phyloP scores from a whole-genome alignment of 2,888 invertebrate genomes.

The Masnerella sp. region DNA sequence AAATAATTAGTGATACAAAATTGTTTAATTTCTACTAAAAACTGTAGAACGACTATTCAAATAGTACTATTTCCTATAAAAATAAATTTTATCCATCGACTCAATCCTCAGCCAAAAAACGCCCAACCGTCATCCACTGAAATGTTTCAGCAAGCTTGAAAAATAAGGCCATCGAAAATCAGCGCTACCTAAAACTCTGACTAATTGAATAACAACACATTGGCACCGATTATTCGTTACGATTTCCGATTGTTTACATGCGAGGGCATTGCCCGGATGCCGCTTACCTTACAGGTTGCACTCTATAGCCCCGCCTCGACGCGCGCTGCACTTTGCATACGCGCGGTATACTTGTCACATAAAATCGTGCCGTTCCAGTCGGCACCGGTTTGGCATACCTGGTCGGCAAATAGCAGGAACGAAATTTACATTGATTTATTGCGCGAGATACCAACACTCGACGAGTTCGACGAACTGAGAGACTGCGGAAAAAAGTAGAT shows the following conservation, averaged over 20 bases:
- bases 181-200: too few relatives aligned
- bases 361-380: conserved; percentile 60
- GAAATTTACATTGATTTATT: conserved; percentile 65
- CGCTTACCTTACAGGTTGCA: conserved; percentile 73
- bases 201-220: too few relatives aligned
- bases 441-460: conserved; percentile 60
- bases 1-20: too few relatives aligned
- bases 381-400: conserved; percentile 62
- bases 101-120: too few relatives aligned
- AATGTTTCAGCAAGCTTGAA: too few relatives aligned
- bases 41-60: too few relatives aligned
- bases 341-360: conserved; percentile 59
- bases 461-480: conserved; percentile 65
- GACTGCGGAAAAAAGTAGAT: conserved; percentile 59
- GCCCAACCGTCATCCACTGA: too few relatives aligned
- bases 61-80: too few relatives aligned
- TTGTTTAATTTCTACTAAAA: too few relatives aligned
- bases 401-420: conserved; percentile 60
- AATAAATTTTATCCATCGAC: too few relatives aligned
- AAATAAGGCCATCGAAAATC: too few relatives aligned
- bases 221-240: conserved; percentile 19
- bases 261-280: conserved; percentile 77
- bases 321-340: conserved; percentile 60
- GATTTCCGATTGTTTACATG: conserved; percentile 75
- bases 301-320: conserved; percentile 64